Conservation (phyloP, 2,888 invertebrate species). For the Acanthosepion lycidas region DNA sequence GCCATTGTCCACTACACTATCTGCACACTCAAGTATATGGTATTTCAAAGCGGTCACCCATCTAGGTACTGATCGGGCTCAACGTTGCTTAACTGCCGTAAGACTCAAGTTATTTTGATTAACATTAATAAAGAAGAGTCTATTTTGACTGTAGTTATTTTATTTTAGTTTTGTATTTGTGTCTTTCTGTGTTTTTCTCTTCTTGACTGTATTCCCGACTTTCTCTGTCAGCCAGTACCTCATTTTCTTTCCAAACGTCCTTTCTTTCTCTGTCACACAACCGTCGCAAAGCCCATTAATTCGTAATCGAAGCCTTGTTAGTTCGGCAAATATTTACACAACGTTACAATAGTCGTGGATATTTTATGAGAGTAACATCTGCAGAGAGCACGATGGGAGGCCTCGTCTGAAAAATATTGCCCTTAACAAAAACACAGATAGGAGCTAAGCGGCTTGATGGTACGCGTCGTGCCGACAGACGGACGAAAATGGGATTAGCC, state of each 20-base stretch:
- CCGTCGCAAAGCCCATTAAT: neutral
- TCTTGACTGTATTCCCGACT: neutral
- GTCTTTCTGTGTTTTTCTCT: neutral
- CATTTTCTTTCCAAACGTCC: neutral
- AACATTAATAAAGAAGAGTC: neutral
- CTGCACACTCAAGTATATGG: too few relatives aligned
- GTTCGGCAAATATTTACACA: neutral
- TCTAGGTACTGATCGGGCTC: too few relatives aligned
- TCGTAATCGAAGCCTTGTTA: conserved; percentile 33
- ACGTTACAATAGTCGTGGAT: neutral
- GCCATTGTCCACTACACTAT: too few relatives aligned
- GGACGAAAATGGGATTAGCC: too few relatives aligned
- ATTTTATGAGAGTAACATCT: neutral
- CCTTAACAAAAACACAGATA: neutral
- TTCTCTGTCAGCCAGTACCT: neutral
- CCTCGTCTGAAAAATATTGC: neutral
- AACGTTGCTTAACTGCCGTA: too few relatives aligned
- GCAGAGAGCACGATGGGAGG: neutral
- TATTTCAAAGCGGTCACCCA: too few relatives aligned
- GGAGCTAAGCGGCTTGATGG: neutral
- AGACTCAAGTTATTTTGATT: too few relatives aligned
- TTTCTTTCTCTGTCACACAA: neutral
- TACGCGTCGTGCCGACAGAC: neutral
- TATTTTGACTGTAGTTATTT: neutral
- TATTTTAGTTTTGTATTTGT: neutral